A percentile compares a stretch with the other conserved stretches of the same genome.
These are phyloP conservation scores for Latrodectus hesperus DNA, from an alignment of 2,888 invertebrate genomes.

Conservation along the genomic window DNA sequence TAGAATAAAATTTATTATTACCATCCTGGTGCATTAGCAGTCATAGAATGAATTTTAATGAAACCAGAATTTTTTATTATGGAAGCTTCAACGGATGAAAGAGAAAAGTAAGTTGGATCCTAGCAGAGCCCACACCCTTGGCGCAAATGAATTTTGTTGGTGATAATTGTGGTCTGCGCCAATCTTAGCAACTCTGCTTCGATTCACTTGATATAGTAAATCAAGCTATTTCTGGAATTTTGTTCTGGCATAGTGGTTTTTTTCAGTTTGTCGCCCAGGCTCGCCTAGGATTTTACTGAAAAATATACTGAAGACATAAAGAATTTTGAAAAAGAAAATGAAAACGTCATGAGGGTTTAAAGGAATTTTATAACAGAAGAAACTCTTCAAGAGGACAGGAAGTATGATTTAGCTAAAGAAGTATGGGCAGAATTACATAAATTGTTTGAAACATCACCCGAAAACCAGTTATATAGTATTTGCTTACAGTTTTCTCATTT, in stretches of 20 bases:
- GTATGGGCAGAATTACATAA: neutral
- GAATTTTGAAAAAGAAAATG: neutral
- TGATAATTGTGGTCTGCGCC: too few relatives aligned
- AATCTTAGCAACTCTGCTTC: too few relatives aligned
- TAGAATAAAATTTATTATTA: slow-evolving; percentile 19
- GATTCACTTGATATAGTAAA: too few relatives aligned
- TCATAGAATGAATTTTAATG: slow-evolving; percentile 13
- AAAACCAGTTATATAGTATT: too few relatives aligned
- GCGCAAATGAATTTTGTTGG: too few relatives aligned
- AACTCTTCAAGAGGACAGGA: slow-evolving; percentile 25
- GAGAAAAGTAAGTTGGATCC: neutral
- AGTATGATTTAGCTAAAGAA: slow-evolving; percentile 3
- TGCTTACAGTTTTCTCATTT: too few relatives aligned
- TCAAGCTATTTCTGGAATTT: too few relatives aligned
- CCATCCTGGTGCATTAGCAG: neutral
- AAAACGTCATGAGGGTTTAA: slow-evolving; percentile 18
- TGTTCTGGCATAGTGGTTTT: too few relatives aligned
- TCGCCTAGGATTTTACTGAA: too few relatives aligned
- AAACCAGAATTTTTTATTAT: neutral
- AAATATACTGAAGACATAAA: neutral
- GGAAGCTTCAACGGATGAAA: neutral
- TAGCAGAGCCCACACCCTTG: too few relatives aligned
- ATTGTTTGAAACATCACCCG: too few relatives aligned
- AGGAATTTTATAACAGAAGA: slow-evolving; percentile 26
- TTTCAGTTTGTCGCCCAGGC: too few relatives aligned